Conservation (phyloP, 2,113 vertebrate genomes). For the Corapipo altera region DNA sequence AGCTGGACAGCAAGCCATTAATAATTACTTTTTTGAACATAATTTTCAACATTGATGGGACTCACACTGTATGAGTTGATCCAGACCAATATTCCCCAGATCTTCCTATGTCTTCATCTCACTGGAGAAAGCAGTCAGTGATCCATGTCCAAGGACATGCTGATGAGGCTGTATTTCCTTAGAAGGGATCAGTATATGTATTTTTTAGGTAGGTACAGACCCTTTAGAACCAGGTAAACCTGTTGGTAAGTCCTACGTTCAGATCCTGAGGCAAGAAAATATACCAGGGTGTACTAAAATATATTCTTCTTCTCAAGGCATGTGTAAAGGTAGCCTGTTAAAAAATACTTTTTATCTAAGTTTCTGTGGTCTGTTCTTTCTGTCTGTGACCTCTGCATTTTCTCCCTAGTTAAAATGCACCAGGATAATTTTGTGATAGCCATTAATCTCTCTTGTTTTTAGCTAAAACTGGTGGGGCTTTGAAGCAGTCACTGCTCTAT, state of each 20-base stretch:
- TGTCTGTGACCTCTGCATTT: background rate
- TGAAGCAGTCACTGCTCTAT: background rate
- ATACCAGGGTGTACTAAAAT: background rate
- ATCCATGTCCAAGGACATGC: background rate
- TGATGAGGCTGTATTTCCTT: background rate
- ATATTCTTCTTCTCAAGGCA: background rate
- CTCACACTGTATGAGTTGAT: background rate
- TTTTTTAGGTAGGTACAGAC: background rate
- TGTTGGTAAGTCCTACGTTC: background rate
- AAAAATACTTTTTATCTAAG: background rate
- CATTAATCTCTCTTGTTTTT: background rate
- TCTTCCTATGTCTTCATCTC: background rate
- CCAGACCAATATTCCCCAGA: background rate
- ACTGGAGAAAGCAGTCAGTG: background rate
- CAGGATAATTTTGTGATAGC: background rate
- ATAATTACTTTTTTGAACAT: background rate
- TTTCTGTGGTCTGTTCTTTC: background rate
- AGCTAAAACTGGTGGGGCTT: background rate
- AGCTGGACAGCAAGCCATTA: background rate
- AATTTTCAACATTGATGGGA: background rate
- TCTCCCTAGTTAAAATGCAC: background rate
- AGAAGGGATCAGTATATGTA: background rate
- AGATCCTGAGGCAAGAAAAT: background rate
- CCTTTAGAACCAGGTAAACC: background rate
- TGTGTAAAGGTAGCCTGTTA: rapidly evolving